These are phyloP conservation scores for Helicoverpa assulta DNA, from an alignment of 2,888 invertebrate genomes.

Conservation along the genomic window DNA sequence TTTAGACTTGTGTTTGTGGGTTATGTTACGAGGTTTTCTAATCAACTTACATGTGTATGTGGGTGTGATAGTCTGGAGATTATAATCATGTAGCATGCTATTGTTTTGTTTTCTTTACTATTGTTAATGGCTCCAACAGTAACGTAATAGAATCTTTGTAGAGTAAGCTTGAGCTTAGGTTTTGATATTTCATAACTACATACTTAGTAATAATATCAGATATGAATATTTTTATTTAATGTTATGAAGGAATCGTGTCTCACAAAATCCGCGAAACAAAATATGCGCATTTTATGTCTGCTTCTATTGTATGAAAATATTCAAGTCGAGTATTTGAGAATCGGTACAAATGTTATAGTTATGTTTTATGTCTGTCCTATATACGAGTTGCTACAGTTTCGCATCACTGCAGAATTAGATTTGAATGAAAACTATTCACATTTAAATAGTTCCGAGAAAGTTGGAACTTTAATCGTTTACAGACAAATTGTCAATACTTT, in stretches of 20 bases:
- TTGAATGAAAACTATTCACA: constrained; percentile 34
- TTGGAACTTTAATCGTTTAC: constrained; percentile 11
- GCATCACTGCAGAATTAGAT: constrained; percentile 23
- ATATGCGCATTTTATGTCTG: constrained; percentile 29
- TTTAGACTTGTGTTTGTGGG: constrained; percentile 19
- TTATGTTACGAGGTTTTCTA: constrained; percentile 20
- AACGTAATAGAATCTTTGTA: background rate
- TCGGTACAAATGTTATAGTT: constrained; percentile 35
- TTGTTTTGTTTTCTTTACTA: background rate
- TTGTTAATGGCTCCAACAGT: background rate
- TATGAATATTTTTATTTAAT: background rate
- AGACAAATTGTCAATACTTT: constrained; percentile 16
- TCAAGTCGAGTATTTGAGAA: constrained; percentile 21
- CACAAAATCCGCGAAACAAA: constrained; percentile 3
- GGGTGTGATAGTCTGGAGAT: background rate
- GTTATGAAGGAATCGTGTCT: background rate
- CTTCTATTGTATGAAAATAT: constrained; percentile 34
- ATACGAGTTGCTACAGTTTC: constrained; percentile 31
- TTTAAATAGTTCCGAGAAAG: constrained; percentile 21
- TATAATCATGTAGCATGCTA: background rate
- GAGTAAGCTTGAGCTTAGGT: background rate
- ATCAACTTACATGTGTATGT: background rate
- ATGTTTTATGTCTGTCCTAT: constrained; percentile 26
- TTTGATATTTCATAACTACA: background rate
- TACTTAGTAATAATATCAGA: background rate